These are phyloP conservation scores for Eulithis prunata DNA, from an alignment of 2,888 invertebrate species.

Conservation along the genomic window DNA sequence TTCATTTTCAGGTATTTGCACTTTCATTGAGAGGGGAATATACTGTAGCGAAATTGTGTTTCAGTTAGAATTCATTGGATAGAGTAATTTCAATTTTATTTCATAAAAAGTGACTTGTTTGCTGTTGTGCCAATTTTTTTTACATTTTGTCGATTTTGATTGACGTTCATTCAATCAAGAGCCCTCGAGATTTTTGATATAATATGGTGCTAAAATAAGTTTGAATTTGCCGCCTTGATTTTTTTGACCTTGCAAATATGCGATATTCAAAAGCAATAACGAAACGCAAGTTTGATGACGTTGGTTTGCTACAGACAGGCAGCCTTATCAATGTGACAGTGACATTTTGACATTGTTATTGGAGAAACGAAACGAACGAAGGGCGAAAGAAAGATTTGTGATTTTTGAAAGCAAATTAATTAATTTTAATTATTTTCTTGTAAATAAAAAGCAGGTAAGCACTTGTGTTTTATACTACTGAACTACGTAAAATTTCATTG, in stretches of 20 bases:
- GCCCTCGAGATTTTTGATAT: background rate
- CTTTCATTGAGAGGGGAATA: slow-evolving; percentile 23
- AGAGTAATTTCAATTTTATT: background rate
- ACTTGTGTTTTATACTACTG: too few species aligned
- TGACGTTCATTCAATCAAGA: background rate
- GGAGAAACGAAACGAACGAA: background rate
- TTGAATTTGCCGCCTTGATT: slow-evolving; percentile 16
- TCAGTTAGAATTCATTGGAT: slow-evolving; percentile 3
- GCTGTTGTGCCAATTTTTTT: slow-evolving; percentile 2
- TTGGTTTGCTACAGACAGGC: too few species aligned
- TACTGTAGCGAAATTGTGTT: slow-evolving; percentile 1
- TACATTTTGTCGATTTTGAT: slow-evolving; percentile 6
- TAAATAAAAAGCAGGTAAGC: slow-evolving; percentile 15
- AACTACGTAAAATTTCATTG: background rate
- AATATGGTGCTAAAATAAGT: background rate
- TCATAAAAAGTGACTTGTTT: background rate
- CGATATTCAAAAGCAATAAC: too few species aligned
- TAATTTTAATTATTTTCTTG: background rate
- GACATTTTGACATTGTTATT: slow-evolving; percentile 1
- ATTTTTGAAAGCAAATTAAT: background rate
- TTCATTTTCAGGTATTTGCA: slow-evolving; percentile 28
- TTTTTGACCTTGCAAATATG: background rate
- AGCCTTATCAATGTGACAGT: background rate
- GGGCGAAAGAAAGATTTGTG: background rate
- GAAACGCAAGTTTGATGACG: too few species aligned